Base-by-base conservation (phyloP, 2,113 vertebrate species). In the Taxidea taxus region DNA sequence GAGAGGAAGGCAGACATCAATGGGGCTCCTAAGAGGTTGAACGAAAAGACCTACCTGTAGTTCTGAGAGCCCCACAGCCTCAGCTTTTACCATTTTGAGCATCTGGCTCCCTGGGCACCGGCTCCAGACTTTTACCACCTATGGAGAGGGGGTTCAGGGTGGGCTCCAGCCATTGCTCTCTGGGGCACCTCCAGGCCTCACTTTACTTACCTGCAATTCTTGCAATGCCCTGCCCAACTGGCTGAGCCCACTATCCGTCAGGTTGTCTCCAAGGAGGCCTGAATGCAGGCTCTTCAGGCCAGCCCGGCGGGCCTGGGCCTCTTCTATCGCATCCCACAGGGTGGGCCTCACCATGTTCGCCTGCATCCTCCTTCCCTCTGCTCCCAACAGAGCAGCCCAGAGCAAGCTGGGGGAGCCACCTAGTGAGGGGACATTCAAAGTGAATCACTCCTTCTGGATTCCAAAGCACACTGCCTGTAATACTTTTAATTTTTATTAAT, bases 41-140 rank as follows among this genome's bases (percentile, higher is more conserved):
- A 31, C 39, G 16, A 75, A 23, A 95, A 96, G 74, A 95, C 16
- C 3, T 92, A 97, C 97, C 93, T 95, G 90, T 66, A 77, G 34
- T 56, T 95, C 84, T 91, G 18, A 80, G 42, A 87, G 68, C 15
- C 60, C 18, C 25, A 4, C 0, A 2, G 27, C n/a, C 47, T 94
- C 83, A 39, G 44, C 56, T 87, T 89, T 51, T 20, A 68, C 60
- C 4, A 18, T 31, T 92, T 81, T 86, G 87, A 58, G 34, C 0
- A 27, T 91, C 7, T 96, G 97, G 72, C 94, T 97, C 96, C 58
- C 60, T 66, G n/a, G 39, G 21, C 1, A 37, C 99, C 98, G 98
- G 89, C 96, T 99, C 98, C 98, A 98, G 58, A 77, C 97, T 97
- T 99, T 99, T 94, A 99, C 91, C 70, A 99, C 98, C 99, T 99